These are phyloP conservation scores for Lordiphosa andalusiaca DNA, from an alignment of 2,888 invertebrate species.

Conservation along the genomic window DNA sequence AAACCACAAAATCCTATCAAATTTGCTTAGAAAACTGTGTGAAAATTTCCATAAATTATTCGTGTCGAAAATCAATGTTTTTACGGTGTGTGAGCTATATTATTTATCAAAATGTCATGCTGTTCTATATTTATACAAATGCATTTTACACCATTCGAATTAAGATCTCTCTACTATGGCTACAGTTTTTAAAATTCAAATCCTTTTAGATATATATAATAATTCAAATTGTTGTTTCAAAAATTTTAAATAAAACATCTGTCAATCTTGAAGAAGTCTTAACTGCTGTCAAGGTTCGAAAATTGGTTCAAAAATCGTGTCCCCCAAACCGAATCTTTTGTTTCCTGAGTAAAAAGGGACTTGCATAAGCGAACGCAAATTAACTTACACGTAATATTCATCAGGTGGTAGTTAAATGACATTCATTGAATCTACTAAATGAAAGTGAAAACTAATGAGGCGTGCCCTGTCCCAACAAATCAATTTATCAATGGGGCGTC, in stretches of 20 bases:
- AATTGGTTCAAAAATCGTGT: too few relatives aligned
- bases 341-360: background rate
- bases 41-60: constrained; percentile 4
- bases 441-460: constrained; percentile 32
- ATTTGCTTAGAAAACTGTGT: constrained; percentile 10
- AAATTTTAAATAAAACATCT: constrained; percentile 24
- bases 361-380: background rate
- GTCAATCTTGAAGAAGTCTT: background rate
- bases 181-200: constrained; percentile 22
- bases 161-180: constrained; percentile 8
- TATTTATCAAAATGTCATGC: constrained; percentile 13
- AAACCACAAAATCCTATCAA: constrained; percentile 26
- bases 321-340: too few relatives aligned
- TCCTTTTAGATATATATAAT: constrained; percentile 22
- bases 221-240: constrained; percentile 36
- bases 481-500: constrained; percentile 10
- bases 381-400: background rate
- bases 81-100: constrained; percentile 5
- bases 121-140: constrained; percentile 17
- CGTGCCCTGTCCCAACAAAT: constrained; percentile 4
- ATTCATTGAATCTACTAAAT: constrained; percentile 12
- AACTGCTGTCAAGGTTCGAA: background rate
- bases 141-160: constrained; percentile 26
- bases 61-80: constrained; percentile 7
- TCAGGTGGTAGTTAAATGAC: constrained; percentile 10